Evolutionary conservation across 2,888 invertebrate species (phyloP), one percentile per base, ranked within the genome.

Genomic region (Morpho achilles): DNA sequence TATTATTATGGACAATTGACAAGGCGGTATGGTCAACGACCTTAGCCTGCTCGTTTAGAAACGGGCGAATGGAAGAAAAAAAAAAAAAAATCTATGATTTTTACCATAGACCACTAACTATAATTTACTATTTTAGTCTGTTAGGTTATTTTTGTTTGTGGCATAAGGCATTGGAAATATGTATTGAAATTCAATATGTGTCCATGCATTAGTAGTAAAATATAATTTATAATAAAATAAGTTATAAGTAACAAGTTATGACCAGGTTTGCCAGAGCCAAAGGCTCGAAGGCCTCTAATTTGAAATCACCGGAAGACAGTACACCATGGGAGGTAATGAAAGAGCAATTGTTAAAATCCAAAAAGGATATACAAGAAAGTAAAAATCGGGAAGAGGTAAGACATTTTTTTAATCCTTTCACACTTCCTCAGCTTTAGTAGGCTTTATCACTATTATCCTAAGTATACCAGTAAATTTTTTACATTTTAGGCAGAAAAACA

Each of bases 251-350:
- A 7, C 8, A 16, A 50, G 69, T 39, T 39, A 95, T 96, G 95
- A 95, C 95, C 6, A 87, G 95, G 67, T 95, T 94, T 87, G 94
- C 95, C 39, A 87, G 95, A 79, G 93, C 94, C 0, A 94, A 93
- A 75, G 95, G 95, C 43, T 95, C 95, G 0, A 95, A 95, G 80
- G 84, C 94, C 6, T 94, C 95, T 3, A 95, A 95, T 73, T 93
- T 94, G 74, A 92, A 92, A 66, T 71, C 92, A 9, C 94, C 94
- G 1, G 93, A 94, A 74, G 93, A 94, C 51, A 87, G 95, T 48
- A 95, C 95, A 45, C 92, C 95, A 73, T 96, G 96, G 95, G 88
- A 91, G 61, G 91, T 93, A 59, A 93, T 96, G 93, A 94, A 94
- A 75, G 88, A 92, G 64, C 93, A 94, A 67, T 76, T 94, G 16